Evolutionary conservation across 2,888 invertebrate genomes (phyloP).

Genomic region (Mimas tiliae): DNA sequence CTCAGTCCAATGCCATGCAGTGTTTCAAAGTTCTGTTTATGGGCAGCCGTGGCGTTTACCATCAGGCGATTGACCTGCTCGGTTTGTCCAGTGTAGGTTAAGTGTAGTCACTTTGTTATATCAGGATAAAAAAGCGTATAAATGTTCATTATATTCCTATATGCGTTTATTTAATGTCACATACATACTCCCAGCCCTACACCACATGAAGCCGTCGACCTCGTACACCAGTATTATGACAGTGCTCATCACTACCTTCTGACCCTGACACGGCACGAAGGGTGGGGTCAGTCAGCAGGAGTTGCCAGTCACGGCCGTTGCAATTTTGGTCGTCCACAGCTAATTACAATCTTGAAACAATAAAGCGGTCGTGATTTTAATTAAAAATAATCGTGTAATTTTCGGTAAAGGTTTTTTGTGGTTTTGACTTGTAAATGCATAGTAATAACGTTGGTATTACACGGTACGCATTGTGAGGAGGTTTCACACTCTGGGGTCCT

Average conservation of each 20-base stretch:
- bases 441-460: no score
- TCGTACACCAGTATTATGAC: constrained; percentile 9
- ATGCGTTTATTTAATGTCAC: not conserved
- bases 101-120: no score
- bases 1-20: no score
- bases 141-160: no score
- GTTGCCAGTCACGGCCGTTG: not conserved
- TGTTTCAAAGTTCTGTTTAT: no score
- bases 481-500: no score
- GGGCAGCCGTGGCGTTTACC: no score
- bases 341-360: constrained; percentile 5
- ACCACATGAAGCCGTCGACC: not conserved
- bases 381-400: constrained; percentile 10
- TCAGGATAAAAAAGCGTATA: no score
- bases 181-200: not conserved
- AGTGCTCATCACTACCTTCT: not conserved
- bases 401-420: not conserved
- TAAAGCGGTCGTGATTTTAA: constrained; percentile 4
- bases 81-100: no score
- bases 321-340: not conserved
- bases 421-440: not conserved
- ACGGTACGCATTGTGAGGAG: no score
- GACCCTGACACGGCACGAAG: constrained; percentile 27
- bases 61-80: no score
- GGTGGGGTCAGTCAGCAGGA: constrained; percentile 7